Evolutionary conservation across 2,113 vertebrate genomes (phyloP).

Genomic region (Zosterops hypoxanthus): DNA sequence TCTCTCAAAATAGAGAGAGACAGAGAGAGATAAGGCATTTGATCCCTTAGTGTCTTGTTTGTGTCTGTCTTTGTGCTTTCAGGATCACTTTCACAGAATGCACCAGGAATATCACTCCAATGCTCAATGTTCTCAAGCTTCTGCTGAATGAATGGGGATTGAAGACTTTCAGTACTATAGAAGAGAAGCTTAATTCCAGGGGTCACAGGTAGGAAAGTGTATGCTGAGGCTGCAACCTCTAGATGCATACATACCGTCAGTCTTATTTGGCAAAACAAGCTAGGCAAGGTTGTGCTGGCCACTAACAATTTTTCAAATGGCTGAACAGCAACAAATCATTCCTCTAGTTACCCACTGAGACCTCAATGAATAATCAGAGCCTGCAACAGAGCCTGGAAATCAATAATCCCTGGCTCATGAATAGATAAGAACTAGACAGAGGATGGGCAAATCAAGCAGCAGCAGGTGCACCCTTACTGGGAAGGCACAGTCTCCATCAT

Average conservation of each 20-base stretch:
- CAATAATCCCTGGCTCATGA: background rate
- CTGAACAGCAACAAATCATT: background rate
- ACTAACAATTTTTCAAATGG: background rate
- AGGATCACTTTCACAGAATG: background rate
- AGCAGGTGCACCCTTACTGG: background rate
- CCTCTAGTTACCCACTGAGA: background rate
- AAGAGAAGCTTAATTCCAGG: background rate
- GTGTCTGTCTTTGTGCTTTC: background rate
- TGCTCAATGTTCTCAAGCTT: background rate
- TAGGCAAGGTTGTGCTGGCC: background rate
- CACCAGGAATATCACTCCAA: background rate
- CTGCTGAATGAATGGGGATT: background rate
- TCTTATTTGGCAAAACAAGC: background rate
- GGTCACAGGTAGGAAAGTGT: background rate
- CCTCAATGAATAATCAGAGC: background rate
- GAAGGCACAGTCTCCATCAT: background rate
- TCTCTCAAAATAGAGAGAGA: background rate
- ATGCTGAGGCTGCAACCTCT: background rate
- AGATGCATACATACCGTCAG: background rate
- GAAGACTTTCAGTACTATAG: background rate
- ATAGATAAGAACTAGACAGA: background rate
- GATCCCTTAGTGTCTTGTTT: rapidly evolving
- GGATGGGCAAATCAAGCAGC: background rate
- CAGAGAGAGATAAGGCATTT: background rate
- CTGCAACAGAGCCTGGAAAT: background rate